Conservation (phyloP, 1,140 invertebrate species). For the Oppia nitens region DNA sequence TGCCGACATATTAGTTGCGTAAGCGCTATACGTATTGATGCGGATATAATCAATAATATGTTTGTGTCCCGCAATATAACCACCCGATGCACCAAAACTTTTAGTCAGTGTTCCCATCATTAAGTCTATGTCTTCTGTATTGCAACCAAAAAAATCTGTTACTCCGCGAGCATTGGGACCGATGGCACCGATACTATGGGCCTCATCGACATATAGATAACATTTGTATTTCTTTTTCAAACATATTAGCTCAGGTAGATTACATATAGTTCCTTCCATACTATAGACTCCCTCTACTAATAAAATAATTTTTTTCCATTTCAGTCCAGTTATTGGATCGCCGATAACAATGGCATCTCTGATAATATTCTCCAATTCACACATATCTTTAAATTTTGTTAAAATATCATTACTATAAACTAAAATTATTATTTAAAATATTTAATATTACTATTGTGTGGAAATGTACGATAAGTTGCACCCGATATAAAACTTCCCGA, state of each 20-base stretch:
- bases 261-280: conserved; percentile 85
- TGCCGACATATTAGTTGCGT: conserved; percentile 76
- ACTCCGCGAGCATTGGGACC: conserved; percentile 33
- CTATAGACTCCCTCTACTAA: conserved; percentile 79
- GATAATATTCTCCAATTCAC: conserved; percentile 62
- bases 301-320: conserved; percentile 86
- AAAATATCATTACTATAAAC: not conserved
- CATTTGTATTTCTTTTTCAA: conserved; percentile 37
- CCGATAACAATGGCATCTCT: conserved; percentile 48
- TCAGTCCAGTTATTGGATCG: conserved; percentile 48
- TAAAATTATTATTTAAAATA: not conserved
- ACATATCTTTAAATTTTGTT: conserved; percentile 44
- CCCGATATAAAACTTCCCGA: conserved; percentile 32
- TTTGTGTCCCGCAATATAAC: conserved; percentile 39
- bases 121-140: conserved; percentile 35
- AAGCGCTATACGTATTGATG: conserved; percentile 62
- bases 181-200: conserved; percentile 36
- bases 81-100: conserved; percentile 36
- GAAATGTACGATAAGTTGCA: conserved; percentile 31
- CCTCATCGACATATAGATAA: conserved; percentile 37
- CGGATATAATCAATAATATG: conserved; percentile 61
- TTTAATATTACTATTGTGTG: conserved; percentile 31
- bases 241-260: conserved; percentile 30
- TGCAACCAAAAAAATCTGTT: conserved; percentile 33
- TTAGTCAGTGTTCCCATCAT: conserved; percentile 41